Percentiles rank a stretch among this genome's conserved stretches.
Conservation (phyloP, 2,113 vertebrate species). For the Strix aluco region DNA sequence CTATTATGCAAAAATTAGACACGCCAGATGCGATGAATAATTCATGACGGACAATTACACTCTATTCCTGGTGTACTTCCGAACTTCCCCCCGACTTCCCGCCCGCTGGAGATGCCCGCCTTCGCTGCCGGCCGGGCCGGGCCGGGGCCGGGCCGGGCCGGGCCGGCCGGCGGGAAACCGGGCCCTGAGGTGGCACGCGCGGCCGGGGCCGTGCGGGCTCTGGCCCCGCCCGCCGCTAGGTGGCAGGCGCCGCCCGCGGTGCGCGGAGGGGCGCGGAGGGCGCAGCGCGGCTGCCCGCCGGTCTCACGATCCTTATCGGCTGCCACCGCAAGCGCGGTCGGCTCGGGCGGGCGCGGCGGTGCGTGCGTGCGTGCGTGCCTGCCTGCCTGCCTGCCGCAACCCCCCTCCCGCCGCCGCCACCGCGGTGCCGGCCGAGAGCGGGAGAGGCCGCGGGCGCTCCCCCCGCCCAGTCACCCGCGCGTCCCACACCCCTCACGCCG, state of each 20-base stretch:
- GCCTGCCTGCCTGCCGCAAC: not conserved
- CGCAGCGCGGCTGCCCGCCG: not conserved
- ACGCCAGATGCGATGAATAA: conserved; percentile 79
- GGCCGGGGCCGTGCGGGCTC: not conserved
- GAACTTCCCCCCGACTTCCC: conserved; percentile 69
- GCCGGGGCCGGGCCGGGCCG: not conserved
- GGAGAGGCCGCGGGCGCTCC: not conserved
- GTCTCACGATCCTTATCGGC: not conserved
- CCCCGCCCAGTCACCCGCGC: not conserved
- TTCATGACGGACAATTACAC: conserved; percentile 75
- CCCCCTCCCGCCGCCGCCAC: not conserved
- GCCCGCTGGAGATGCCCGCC: conserved; percentile 6
- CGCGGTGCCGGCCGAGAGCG: not conserved
- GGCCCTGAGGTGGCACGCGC: not conserved
- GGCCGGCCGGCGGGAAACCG: not conserved
- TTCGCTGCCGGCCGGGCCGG: not conserved
- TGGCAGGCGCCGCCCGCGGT: conserved; percentile 57
- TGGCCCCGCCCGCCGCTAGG: conserved; percentile 50
- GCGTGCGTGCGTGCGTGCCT: not conserved
- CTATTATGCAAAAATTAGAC: conserved; percentile 78
- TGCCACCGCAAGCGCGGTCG: not conserved
- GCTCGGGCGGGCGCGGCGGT: not conserved
- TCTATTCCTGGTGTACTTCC: conserved; percentile 66
- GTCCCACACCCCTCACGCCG: not conserved
- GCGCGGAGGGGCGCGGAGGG: not conserved